A percentile compares a stretch with the other conserved stretches of the same genome.
Evolutionary conservation across 2,888 invertebrate genomes (phyloP).

Genomic region (Macrosiphum euphorbiae): DNA sequence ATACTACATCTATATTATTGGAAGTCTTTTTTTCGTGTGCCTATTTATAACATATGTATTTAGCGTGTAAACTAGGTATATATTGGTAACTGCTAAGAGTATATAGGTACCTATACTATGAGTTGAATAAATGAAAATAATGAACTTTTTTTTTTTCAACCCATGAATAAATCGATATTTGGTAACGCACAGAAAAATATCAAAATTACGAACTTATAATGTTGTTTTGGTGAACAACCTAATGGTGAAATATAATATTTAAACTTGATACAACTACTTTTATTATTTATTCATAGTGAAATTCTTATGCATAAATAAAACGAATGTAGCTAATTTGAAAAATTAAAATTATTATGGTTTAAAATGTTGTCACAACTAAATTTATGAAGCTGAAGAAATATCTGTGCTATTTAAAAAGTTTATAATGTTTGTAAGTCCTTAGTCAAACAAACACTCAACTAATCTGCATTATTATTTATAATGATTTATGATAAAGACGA

Average conservation of each 20-base stretch:
- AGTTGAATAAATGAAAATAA: too few species aligned
- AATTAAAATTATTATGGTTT: constrained; percentile 7
- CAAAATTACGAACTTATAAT: not conserved
- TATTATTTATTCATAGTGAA: not conserved
- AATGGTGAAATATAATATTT: not conserved
- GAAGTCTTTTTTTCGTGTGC: too few species aligned
- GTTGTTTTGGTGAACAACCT: not conserved
- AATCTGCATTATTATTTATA: not conserved
- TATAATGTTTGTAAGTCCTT: constrained; percentile 4
- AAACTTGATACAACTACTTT: not conserved
- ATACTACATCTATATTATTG: too few species aligned
- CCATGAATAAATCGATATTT: not conserved
- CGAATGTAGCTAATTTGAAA: not conserved
- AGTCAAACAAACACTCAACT: constrained; percentile 2
- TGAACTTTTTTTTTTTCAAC: not conserved
- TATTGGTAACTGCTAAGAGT: too few species aligned
- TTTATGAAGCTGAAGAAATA: constrained; percentile 2
- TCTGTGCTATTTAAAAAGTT: constrained; percentile 14
- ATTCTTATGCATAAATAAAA: not conserved
- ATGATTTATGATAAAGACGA: not conserved
- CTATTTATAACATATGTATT: too few species aligned
- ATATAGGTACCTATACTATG: too few species aligned
- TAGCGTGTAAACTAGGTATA: too few species aligned
- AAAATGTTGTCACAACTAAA: constrained; percentile 9
- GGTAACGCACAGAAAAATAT: not conserved